Evolutionary conservation across 2,113 vertebrate genomes (phyloP), one percentile per base, ranked within the genome.

Genomic region (Microtus pennsylvanicus): DNA sequence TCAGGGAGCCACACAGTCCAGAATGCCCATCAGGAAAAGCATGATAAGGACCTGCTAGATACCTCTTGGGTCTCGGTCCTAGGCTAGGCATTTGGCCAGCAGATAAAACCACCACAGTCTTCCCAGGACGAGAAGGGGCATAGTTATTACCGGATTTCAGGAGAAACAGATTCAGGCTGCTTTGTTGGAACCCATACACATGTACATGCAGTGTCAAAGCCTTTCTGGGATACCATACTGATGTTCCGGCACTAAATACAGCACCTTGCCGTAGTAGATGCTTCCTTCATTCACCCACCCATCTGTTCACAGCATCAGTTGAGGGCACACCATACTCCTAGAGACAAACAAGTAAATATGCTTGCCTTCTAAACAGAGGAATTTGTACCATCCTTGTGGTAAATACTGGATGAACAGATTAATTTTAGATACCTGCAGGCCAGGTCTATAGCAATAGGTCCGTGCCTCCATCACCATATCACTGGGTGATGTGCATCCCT

Each of bases 251-350:
- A 58, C 38, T 42, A 47, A 45, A 16, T 9, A 45, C 30, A 78
- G 16, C 7, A 30, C 24, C 14, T 87, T 28, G 76, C 21, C 28
- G 5, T 50, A 75, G 10, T 4, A 67, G 12, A 55, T 52, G 24
- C 9, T 90, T 91, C 78, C 81, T 78, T 92, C 42, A 65, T 92
- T 91, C 78, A 87, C 88, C 87, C 52, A 58, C 93, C 87, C 75
- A 58, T 91, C 76, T 28, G 17, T 90, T 88, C 12, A 63, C 42
- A 70, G 14, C 12, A 16, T 58, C 77, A 45, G 47, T 3, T 21
- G 61, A 94, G 61, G 45, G 9, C 24, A 82, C 7, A 35, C 24
- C 22, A 30, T 1, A 5, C 45, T 70, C 61, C 78, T 80, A 13
- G 24, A n/a, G 7, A 90, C 45, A 67, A 83, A 52, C 55, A 92